Evolutionary conservation across 2,797 vertebrate genomes (phyloP).

Genomic region (Distichodus sexfasciatus): DNA sequence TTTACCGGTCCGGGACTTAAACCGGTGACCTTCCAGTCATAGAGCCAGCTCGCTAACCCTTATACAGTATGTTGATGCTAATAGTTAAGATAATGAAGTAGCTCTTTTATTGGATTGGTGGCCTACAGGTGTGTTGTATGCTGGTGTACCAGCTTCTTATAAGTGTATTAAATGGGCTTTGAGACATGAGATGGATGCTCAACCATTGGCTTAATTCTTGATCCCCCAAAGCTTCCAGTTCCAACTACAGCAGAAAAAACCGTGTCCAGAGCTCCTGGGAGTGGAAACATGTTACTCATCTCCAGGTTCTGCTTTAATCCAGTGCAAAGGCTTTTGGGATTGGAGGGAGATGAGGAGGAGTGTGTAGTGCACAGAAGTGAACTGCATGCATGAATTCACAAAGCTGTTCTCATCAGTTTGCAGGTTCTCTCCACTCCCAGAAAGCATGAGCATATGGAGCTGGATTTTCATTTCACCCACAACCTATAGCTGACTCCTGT

Average conservation of each 20-base stretch:
- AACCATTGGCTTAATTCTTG: background rate
- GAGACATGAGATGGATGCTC: background rate
- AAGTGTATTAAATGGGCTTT: conserved; percentile 9
- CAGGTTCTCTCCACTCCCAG: conserved; percentile 25
- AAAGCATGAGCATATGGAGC: conserved; percentile 35
- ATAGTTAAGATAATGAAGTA: conserved; percentile 15
- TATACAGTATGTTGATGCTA: too few relatives aligned
- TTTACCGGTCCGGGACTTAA: too few relatives aligned
- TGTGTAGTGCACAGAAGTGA: conserved; percentile 34
- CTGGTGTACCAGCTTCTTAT: too few relatives aligned
- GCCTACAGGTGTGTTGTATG: background rate
- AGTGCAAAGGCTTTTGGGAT: conserved; percentile 34
- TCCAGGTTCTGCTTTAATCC: conserved; percentile 35
- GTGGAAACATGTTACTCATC: conserved; percentile 26
- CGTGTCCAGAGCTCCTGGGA: conserved; percentile 2
- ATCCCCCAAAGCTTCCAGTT: background rate
- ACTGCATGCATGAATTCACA: conserved; percentile 46
- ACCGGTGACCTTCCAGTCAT: too few relatives aligned
- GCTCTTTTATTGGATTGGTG: conserved; percentile 28
- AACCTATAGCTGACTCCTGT: conserved; percentile 1
- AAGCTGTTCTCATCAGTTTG: conserved; percentile 47
- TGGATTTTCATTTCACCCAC: conserved; percentile 35
- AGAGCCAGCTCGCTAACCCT: too few relatives aligned
- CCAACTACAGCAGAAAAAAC: background rate
- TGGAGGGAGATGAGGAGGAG: conserved; percentile 3